Evolutionary conservation across 2,888 invertebrate species (phyloP).

Genomic region (Polymixis lichenea): DNA sequence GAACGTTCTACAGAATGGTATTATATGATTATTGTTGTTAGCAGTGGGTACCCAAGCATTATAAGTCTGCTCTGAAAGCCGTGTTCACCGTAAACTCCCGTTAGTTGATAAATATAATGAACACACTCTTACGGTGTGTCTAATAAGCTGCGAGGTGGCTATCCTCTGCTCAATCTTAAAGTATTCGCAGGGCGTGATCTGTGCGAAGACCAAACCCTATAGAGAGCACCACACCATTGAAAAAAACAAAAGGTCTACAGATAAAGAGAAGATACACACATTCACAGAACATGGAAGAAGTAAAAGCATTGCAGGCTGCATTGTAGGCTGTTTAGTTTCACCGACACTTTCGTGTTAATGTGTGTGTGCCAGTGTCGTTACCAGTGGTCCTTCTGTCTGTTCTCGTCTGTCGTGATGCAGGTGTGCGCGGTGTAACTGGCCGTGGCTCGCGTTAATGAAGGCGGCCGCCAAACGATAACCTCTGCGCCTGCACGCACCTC

Average conservation of each 20-base stretch:
- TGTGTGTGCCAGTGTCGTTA: neutral
- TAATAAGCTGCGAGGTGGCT: conserved; percentile 40
- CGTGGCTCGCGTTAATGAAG: conserved; percentile 49
- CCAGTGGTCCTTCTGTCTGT: conserved; percentile 6
- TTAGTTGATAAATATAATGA: conserved; percentile 46
- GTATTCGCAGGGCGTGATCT: conserved; percentile 1
- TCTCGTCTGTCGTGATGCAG: conserved; percentile 14
- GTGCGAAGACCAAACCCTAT: neutral
- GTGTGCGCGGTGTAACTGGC: conserved; percentile 36
- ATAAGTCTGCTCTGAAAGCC: neutral
- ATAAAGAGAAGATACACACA: neutral
- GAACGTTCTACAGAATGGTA: conserved; percentile 3
- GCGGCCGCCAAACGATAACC: conserved; percentile 44
- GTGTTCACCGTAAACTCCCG: conserved; percentile 1
- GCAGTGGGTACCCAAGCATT: neutral
- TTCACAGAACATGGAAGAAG: neutral
- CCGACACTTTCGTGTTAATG: neutral
- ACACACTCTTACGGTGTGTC: conserved; percentile 31
- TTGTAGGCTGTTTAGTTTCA: neutral
- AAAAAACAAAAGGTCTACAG: conserved; percentile 13
- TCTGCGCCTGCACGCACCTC: conserved; percentile 21
- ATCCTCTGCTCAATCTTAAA: conserved; percentile 43
- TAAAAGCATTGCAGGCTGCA: neutral
- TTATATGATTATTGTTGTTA: neutral
- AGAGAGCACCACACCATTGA: neutral